phyloP scores from a whole-genome alignment of 2,797 vertebrate species.

The Tiaroga cobitis region DNA sequence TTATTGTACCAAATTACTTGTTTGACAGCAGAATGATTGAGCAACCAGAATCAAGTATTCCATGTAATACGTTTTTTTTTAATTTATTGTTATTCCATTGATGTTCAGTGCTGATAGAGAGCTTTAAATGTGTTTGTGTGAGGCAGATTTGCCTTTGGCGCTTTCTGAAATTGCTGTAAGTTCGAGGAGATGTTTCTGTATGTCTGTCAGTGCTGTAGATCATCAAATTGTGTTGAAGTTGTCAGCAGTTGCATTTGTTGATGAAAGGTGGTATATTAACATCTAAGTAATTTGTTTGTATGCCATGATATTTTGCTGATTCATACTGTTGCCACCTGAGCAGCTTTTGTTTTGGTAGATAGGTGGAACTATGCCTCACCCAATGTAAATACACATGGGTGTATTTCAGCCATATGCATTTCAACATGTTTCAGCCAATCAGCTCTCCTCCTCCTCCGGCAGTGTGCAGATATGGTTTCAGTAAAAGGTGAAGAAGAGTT shows the following conservation, averaged over 20 bases:
- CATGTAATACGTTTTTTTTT: not conserved
- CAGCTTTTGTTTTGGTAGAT: slow-evolving; percentile 24
- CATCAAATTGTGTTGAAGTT: not conserved
- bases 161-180: not conserved
- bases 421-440: not conserved
- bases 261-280: not conserved
- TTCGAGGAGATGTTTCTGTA: not conserved
- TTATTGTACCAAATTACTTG: too few relatives aligned
- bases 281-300: not conserved
- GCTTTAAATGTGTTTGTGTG: slow-evolving; percentile 21
- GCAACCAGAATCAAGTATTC: not conserved
- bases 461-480: not conserved
- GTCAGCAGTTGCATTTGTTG: not conserved
- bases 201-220: not conserved
- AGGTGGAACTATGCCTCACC: slow-evolving; percentile 27
- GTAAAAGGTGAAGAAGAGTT: not conserved
- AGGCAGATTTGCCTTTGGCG: not conserved
- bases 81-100: not conserved
- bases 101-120: slow-evolving; percentile 1
- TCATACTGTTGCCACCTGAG: slow-evolving; percentile 11
- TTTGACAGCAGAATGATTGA: not conserved
- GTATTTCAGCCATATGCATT: not conserved
- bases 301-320: slow-evolving; percentile 15
- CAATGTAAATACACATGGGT: slow-evolving; percentile 22
- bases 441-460: not conserved